A percentile compares a stretch with the other conserved stretches of the same genome.
Conservation (phyloP, 2,888 invertebrate genomes). For the Cotesia congregata region DNA sequence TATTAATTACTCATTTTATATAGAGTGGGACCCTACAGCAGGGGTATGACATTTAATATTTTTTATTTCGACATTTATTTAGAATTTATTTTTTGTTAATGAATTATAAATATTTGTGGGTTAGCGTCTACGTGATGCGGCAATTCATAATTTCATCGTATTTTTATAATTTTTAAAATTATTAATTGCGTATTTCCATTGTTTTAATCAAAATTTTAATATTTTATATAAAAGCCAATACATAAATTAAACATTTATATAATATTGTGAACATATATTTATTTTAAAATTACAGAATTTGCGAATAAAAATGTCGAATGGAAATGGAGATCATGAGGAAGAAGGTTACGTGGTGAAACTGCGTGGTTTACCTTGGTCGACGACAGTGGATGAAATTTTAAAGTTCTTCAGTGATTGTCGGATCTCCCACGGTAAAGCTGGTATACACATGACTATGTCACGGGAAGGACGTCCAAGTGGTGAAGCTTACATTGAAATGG, state of each 20-base stretch:
- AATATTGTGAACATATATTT: too few relatives aligned
- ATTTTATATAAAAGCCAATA: too few relatives aligned
- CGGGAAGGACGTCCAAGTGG: conserved; percentile 91
- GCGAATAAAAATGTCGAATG: conserved; percentile 60
- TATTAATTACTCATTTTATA: neutral
- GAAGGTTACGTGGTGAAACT: conserved; percentile 79
- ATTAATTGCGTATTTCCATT: neutral
- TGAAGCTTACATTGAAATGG: conserved; percentile 91
- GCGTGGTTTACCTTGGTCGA: conserved; percentile 91
- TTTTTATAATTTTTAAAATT: neutral
- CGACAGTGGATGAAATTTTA: conserved; percentile 85
- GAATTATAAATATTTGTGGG: conserved; percentile 13
- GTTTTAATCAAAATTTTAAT: too few relatives aligned
- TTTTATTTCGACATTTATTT: neutral
- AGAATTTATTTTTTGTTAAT: neutral
- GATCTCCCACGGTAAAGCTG: conserved; percentile 76
- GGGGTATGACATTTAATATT: neutral
- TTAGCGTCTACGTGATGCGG: conserved; percentile 31
- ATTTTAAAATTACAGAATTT: too few relatives aligned
- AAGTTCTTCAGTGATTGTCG: conserved; percentile 80
- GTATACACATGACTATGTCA: conserved; percentile 88
- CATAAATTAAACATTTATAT: too few relatives aligned
- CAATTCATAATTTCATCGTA: neutral
- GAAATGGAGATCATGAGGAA: conserved; percentile 69
- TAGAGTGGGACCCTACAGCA: neutral